Evolutionary conservation across 2,797 vertebrate species (phyloP).

Genomic region (Brachyrhaphis roseni): DNA sequence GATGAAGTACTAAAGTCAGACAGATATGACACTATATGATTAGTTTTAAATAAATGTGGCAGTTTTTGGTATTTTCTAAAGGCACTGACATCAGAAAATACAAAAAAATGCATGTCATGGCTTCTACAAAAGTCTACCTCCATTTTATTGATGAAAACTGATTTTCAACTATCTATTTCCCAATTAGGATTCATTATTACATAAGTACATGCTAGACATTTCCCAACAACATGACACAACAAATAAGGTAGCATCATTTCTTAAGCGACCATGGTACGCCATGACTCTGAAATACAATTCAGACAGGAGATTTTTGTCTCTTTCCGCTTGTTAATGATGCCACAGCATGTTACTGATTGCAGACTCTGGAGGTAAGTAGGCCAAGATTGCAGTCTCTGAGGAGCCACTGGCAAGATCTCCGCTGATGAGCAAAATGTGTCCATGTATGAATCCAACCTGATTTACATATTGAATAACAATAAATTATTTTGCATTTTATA

Average conservation of each 20-base stretch:
- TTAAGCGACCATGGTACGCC: constrained; percentile 16
- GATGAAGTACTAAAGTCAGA: background rate
- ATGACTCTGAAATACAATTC: constrained; percentile 34
- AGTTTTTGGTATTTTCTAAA: background rate
- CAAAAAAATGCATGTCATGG: constrained; percentile 2
- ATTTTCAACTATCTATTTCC: background rate
- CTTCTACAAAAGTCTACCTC: background rate
- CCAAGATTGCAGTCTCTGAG: constrained; percentile 68
- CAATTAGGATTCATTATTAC: background rate
- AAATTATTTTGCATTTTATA: constrained; percentile 50
- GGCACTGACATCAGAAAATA: background rate
- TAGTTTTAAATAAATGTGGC: background rate
- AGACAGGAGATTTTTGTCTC: constrained; percentile 51
- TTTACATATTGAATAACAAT: constrained; percentile 68
- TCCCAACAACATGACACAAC: constrained; percentile 5
- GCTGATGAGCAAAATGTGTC: constrained; percentile 64
- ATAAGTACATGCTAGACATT: background rate
- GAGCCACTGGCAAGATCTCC: constrained; percentile 53
- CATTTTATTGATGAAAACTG: background rate
- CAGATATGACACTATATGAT: background rate
- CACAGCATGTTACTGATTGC: constrained; percentile 77
- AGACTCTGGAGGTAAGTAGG: constrained; percentile 63
- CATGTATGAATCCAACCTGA: constrained; percentile 62
- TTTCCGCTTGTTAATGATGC: constrained; percentile 65
- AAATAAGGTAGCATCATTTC: constrained; percentile 16